Evolutionary conservation across 1,140 invertebrate genomes (phyloP).

Genomic region (Aphis gossypii): DNA sequence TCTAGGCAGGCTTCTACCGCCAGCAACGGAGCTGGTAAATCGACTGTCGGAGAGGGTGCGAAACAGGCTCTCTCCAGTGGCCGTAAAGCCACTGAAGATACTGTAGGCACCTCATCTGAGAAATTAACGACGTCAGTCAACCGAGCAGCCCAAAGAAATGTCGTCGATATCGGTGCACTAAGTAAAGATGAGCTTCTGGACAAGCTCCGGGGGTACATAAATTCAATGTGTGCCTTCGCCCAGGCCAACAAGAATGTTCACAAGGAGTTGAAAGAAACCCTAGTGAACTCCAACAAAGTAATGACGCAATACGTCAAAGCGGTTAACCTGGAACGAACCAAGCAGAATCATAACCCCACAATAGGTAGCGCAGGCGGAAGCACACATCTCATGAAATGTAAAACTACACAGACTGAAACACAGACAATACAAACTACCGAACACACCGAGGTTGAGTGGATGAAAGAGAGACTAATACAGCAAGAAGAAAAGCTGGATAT

Average conservation of each 20-base stretch:
- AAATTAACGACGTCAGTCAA: too few species aligned
- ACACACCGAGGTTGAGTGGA: neutral
- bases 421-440: neutral
- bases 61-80: neutral
- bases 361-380: neutral
- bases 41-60: neutral
- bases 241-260: neutral
- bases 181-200: neutral
- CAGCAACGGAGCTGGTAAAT: too few species aligned
- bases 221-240: neutral
- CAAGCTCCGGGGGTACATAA: neutral
- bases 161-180: neutral
- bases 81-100: neutral
- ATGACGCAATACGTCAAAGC: neutral
- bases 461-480: neutral
- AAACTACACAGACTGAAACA: neutral
- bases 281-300: neutral
- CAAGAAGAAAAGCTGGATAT: neutral
- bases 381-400: neutral
- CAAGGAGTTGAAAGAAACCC: constrained; percentile 2
- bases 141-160: too few species aligned
- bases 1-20: too few species aligned
- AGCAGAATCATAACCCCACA: neutral
- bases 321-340: neutral
- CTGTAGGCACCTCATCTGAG: neutral